Conservation (phyloP, 2,888 invertebrate genomes). For the Drosophila siamana region DNA sequence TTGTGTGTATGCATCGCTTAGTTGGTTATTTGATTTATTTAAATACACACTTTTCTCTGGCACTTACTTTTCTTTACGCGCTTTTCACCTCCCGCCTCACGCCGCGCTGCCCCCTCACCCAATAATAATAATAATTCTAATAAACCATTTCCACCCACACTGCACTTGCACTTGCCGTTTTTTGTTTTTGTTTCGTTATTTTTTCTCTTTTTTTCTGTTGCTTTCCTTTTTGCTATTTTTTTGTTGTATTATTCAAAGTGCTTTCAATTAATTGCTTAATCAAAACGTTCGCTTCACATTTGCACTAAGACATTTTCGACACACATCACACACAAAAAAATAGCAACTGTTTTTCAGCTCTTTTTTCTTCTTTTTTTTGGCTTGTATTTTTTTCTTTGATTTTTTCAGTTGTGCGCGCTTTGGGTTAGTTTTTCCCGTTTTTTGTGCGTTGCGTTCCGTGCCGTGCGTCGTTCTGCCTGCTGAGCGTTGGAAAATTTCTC, state of each 20-base stretch:
- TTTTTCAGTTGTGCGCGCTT: constrained; percentile 51
- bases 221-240: constrained; percentile 38
- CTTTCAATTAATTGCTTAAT: constrained; percentile 78
- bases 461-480: constrained; percentile 72
- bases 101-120: constrained; percentile 43
- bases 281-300: constrained; percentile 67
- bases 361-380: constrained; percentile 21
- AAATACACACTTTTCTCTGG: constrained; percentile 76
- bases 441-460: constrained; percentile 76
- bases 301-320: constrained; percentile 68
- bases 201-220: constrained; percentile 3
- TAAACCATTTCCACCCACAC: constrained; percentile 79
- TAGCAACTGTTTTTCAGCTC: constrained; percentile 42
- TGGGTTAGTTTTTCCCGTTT: constrained; percentile 68
- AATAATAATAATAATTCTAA: constrained; percentile 55
- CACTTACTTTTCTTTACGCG: constrained; percentile 81
- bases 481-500: constrained; percentile 75
- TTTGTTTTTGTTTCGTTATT: constrained; percentile 56
- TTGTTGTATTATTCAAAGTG: constrained; percentile 42
- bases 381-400: constrained; percentile 24
- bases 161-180: constrained; percentile 78
- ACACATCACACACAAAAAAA: constrained; percentile 40
- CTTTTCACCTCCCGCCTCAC: constrained; percentile 71
- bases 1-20: constrained; percentile 79
- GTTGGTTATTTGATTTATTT: constrained; percentile 78